Conservation (phyloP, 2,797 vertebrate genomes). For the Brachyalestes nurse region DNA sequence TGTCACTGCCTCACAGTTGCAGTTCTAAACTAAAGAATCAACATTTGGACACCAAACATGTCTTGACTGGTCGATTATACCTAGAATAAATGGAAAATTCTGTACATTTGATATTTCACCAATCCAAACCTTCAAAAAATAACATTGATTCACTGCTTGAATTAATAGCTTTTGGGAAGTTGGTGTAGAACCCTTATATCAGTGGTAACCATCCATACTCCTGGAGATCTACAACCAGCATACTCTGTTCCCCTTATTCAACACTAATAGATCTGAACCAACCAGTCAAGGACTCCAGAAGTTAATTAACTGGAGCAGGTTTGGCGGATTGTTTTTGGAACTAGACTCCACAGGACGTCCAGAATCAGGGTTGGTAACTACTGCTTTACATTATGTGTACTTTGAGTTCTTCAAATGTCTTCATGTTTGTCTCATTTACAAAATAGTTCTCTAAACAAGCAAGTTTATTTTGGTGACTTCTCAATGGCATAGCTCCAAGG, state of each 20-base stretch:
- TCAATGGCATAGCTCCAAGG: not conserved
- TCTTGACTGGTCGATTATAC: no score
- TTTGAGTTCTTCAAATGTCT: not conserved
- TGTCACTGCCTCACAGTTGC: no score
- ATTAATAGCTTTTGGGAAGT: not conserved
- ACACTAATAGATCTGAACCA: not conserved
- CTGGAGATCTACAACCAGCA: no score
- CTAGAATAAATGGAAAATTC: no score
- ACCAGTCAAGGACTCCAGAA: not conserved
- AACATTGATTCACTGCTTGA: no score
- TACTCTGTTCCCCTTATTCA: not conserved
- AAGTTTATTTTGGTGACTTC: not conserved
- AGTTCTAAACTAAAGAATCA: no score
- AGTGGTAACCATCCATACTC: no score
- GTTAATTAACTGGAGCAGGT: not conserved
- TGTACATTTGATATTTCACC: no score
- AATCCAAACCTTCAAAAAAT: no score
- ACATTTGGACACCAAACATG: no score
- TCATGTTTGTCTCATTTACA: not conserved
- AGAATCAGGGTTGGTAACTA: not conserved
- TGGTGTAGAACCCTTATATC: not conserved
- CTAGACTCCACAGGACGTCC: not conserved
- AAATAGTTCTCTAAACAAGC: no score
- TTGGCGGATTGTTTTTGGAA: not conserved
- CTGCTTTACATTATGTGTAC: not conserved